These are phyloP conservation scores for Clarias macrocephalus DNA, from an alignment of 2,113 vertebrate species.

Conservation along the genomic window DNA sequence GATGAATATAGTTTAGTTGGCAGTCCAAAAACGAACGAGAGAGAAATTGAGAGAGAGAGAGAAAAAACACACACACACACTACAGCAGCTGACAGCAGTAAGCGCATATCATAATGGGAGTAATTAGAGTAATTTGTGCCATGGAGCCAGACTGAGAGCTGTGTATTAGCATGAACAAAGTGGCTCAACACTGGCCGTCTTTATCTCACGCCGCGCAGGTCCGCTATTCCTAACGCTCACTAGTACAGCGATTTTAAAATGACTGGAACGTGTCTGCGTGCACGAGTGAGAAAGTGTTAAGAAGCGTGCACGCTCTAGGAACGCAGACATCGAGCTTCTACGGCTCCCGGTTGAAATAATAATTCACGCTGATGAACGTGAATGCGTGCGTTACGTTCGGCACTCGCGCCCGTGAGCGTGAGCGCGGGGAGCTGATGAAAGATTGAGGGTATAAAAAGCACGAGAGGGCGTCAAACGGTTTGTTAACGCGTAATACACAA, in stretches of 20 bases:
- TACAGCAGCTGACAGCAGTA: slow-evolving; percentile 38
- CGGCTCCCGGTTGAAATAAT: not conserved
- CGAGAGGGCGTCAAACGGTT: slow-evolving; percentile 32
- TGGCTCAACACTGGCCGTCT: slow-evolving; percentile 33
- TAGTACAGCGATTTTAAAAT: not conserved
- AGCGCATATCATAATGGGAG: slow-evolving; percentile 53
- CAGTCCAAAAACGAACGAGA: not conserved
- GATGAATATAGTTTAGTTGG: slow-evolving; percentile 23
- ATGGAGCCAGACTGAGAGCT: slow-evolving; percentile 45
- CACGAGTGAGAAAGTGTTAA: not conserved
- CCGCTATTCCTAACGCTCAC: not conserved
- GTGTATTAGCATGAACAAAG: slow-evolving; percentile 39
- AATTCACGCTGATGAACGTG: slow-evolving; percentile 38
- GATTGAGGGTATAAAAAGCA: slow-evolving; percentile 27
- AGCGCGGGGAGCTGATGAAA: slow-evolving; percentile 24
- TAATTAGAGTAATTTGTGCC: slow-evolving; percentile 52
- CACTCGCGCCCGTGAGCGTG: not conserved
- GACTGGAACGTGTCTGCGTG: not conserved
- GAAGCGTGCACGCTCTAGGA: slow-evolving; percentile 27
- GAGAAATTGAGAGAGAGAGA: not conserved
- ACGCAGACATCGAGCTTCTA: not conserved
- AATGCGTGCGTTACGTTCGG: not conserved
- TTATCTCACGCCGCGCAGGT: not conserved
- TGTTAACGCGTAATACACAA: slow-evolving; percentile 50
- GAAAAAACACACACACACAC: not conserved